Base-by-base conservation (phyloP, 1,140 invertebrate species). In the Nilaparvata lugens region DNA sequence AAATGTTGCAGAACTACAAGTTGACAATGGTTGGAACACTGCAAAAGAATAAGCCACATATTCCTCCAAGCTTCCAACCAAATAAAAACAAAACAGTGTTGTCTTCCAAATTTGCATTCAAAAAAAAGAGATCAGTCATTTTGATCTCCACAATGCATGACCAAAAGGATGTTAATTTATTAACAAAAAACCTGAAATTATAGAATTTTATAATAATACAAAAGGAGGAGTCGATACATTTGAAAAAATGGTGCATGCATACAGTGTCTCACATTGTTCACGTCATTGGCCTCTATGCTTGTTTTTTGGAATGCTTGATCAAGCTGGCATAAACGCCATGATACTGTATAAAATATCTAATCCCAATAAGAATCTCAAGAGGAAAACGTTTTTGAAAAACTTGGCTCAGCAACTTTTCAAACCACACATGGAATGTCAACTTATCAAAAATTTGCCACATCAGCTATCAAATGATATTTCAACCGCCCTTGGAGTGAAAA, bases 341-440 rank as follows among this genome's bases (percentile, higher is more conserved):
- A 40, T 40, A 9, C 38, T 56, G 28, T n/a, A 28, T 58, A 3
- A 35, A 18, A 62, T 52, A 16, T 42, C n/a, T 51, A 62, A 31
- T 52, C 5, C 5, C 24, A 25, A 7, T 42, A 52, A 25, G 45
- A 9, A 56, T 9, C 9, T 40, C n/a, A 40, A 40, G n/a, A 40
- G 38, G n/a, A 40, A 40, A 40, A n/a, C n/a, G n/a, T 40, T 40
- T 40, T 40, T 40, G 38, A 40, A 40, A 40, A 40, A 40, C n/a
- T n/a, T 40, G 38, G 38, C n/a, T n/a, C n/a, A n/a, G n/a, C n/a
- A n/a, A n/a, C n/a, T n/a, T n/a, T n/a, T n/a, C 38, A 40, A 40
- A 9, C 38, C 38, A 40, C n/a, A 40, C n/a, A 40, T 40, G n/a
- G 9, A 40, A 40, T 40, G 38, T 9, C 38, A 40, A 9, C 9